Evolutionary conservation across 2,888 invertebrate genomes (phyloP).

Genomic region (Troglohyphantes excavatus): DNA sequence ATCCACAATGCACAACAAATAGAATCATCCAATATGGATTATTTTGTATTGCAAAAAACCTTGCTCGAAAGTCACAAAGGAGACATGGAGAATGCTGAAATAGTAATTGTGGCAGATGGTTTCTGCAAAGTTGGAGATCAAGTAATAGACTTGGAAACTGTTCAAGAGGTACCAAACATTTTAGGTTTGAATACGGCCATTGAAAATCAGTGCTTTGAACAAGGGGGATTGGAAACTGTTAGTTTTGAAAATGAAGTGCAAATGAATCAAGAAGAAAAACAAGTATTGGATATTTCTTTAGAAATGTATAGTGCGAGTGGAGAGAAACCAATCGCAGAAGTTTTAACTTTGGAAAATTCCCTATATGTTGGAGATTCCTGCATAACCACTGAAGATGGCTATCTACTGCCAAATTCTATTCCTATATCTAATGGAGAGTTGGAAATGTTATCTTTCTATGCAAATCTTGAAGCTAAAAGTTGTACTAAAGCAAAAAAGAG

Average conservation of each 20-base stretch:
- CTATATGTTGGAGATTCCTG: neutral
- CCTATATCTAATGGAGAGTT: conserved; percentile 5
- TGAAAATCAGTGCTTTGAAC: neutral
- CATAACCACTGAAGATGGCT: neutral
- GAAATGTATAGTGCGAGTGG: neutral
- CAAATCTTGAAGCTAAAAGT: neutral
- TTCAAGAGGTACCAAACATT: neutral
- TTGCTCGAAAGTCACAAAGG: neutral
- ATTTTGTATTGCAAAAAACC: too few species aligned
- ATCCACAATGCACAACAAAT: too few species aligned
- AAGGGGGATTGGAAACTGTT: neutral
- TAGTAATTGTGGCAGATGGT: neutral
- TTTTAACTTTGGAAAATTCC: neutral
- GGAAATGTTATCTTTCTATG: neutral
- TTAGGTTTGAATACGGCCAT: neutral
- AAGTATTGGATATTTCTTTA: neutral
- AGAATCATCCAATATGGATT: too few species aligned
- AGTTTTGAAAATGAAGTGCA: too few species aligned
- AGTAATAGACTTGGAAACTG: neutral
- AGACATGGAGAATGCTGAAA: neutral
- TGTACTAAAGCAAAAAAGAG: neutral
- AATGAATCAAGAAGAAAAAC: neutral
- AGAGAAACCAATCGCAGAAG: neutral
- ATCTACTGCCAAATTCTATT: neutral
- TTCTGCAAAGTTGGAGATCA: neutral